A percentile compares a stretch with the other conserved stretches of the same genome.
phyloP scores from a whole-genome alignment of 2,113 vertebrate species.

The Rhinichthys klamathensis region DNA sequence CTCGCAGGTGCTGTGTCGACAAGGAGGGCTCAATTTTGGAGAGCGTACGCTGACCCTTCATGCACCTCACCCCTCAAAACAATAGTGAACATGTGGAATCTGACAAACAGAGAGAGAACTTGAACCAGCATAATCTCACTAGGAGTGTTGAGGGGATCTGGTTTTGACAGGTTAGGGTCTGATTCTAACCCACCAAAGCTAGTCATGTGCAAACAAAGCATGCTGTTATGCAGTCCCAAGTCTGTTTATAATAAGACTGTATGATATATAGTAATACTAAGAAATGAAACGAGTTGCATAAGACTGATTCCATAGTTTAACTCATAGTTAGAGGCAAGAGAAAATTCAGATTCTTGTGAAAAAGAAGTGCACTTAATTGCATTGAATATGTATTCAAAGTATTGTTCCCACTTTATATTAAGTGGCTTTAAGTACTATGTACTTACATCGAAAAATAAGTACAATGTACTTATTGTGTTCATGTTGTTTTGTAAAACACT shows the following conservation, averaged over 20 bases:
- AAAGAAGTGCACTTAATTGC: neutral
- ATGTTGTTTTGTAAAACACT: too few relatives aligned
- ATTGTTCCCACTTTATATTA: too few relatives aligned
- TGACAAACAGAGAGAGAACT: neutral
- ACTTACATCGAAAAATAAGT: too few relatives aligned
- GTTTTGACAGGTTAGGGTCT: neutral
- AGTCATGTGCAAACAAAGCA: slow-evolving; percentile 18
- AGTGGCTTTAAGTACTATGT: too few relatives aligned
- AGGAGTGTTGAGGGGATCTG: neutral
- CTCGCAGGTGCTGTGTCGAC: slow-evolving; percentile 14
- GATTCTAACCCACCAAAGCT: neutral
- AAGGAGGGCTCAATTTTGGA: slow-evolving; percentile 25
- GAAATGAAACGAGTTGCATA: neutral
- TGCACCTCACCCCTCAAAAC: slow-evolving; percentile 6
- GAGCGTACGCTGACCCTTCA: slow-evolving; percentile 12
- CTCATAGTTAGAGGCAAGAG: neutral
- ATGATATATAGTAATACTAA: slow-evolving; percentile 11
- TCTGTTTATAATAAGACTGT: slow-evolving; percentile 7
- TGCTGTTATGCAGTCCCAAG: slow-evolving; percentile 22
- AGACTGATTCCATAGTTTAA: slow-evolving; percentile 9
- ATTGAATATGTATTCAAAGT: too few relatives aligned
- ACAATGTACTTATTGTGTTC: too few relatives aligned
- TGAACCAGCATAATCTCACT: neutral
- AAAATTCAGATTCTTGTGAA: neutral
- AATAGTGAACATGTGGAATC: slow-evolving; percentile 29